Base-by-base conservation (phyloP, 2,888 invertebrate species). In the Plebejus argus region DNA sequence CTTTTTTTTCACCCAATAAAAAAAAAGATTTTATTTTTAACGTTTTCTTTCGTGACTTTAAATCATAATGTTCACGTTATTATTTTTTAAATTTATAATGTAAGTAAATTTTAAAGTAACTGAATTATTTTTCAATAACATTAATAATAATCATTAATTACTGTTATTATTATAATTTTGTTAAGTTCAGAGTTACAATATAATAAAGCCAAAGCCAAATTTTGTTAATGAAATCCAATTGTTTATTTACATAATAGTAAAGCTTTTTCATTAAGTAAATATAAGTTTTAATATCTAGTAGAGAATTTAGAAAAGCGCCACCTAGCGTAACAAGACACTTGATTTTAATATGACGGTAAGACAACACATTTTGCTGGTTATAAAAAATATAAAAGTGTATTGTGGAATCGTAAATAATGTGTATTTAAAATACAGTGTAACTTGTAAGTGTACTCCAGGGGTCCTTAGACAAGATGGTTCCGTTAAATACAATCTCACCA, bases 201-300 rank as follows among this genome's bases (percentile, higher is more conserved):
- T 53, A 66, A 45, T 76, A 15, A 74, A 39, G 74, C 49, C 33
- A 53, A 76, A 79, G 80, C 79, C 70, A 78, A 86, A 86, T 88
- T 85, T 83, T 83, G 82, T 84, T 82, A 86, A 82, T 53, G 15
- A 45, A 74, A 28, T 23, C 28, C 18, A 74, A 49, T 74, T 74
- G n/a, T 39, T 28, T 28, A 53, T 39, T 74, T 10, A 18, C 18
- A 28, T 12, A 23, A 53, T n/a, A 49, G 4, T n/a, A 71, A 39
- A n/a, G 35, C 70, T 35, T 71, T 8, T 35, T 35, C 1, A 18
- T 18, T 70, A 20, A 4, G n/a, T n/a, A n/a, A n/a, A n/a, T n/a
- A 6, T n/a, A 18, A 70, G 6, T 18, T 70, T 70, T 33, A 18
- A 70, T 1, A 18, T 12, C 10, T 8, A n/a, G 33, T 70, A 5